phyloP scores from a whole-genome alignment of 2,888 invertebrate genomes.

The Atrina japonica region DNA sequence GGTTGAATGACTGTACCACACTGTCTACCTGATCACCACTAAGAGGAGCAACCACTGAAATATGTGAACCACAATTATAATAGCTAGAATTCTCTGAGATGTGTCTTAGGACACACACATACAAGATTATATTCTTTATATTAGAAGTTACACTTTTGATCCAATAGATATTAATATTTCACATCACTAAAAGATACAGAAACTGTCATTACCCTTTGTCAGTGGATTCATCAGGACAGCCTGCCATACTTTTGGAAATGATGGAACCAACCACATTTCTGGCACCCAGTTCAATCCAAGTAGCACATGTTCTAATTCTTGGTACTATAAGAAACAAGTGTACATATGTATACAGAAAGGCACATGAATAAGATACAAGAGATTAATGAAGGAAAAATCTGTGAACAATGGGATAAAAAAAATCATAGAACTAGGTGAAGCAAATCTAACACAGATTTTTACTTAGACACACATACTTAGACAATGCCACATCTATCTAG shows the following conservation, averaged over 20 bases:
- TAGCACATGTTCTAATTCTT: slow-evolving; percentile 65
- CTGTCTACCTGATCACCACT: slow-evolving; percentile 57
- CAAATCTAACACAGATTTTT: too few species aligned
- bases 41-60: slow-evolving; percentile 65
- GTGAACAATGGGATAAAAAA: not conserved
- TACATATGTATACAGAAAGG: not conserved
- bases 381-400: not conserved
- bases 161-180: too few species aligned
- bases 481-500: too few species aligned
- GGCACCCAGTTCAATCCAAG: slow-evolving; percentile 60
- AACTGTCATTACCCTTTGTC: slow-evolving; percentile 64
- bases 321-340: slow-evolving; percentile 47
- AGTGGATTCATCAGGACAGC: slow-evolving; percentile 59
- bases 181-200: too few species aligned
- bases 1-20: slow-evolving; percentile 65
- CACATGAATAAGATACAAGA: too few species aligned
- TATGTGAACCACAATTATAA: slow-evolving; percentile 4
- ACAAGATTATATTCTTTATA: too few species aligned
- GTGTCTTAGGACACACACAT: too few species aligned
- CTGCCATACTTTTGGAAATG: slow-evolving; percentile 67
- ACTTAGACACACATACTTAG: too few species aligned
- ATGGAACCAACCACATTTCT: slow-evolving; percentile 63
- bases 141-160: too few species aligned
- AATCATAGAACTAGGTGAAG: too few species aligned
- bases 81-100: too few species aligned